phyloP scores from a whole-genome alignment of 2,888 invertebrate species.

The Scaptomyza caliginosa region DNA sequence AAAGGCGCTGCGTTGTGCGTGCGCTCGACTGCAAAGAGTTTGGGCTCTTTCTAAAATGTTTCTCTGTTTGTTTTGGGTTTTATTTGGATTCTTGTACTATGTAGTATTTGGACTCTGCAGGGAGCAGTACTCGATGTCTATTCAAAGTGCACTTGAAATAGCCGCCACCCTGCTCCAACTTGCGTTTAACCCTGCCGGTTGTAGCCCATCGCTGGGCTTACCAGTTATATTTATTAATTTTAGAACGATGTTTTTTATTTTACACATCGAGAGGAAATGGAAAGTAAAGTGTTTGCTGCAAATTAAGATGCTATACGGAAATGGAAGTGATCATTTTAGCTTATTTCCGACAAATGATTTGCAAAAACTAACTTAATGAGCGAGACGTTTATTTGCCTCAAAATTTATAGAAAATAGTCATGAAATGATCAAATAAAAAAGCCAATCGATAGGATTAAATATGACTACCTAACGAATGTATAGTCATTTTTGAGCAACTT shows the following conservation, averaged over 20 bases:
- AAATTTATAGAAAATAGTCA: background rate
- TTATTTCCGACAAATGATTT: background rate
- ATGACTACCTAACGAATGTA: too few relatives aligned
- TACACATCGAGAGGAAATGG: conserved; percentile 62
- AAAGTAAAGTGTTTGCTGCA: conserved; percentile 64
- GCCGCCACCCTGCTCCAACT: background rate
- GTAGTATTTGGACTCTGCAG: conserved; percentile 27
- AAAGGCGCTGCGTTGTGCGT: conserved; percentile 66
- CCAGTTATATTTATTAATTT: conserved; percentile 70
- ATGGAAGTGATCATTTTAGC: background rate
- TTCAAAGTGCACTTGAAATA: conserved; percentile 67
- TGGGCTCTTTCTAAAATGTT: conserved; percentile 38
- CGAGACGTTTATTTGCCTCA: too few relatives aligned
- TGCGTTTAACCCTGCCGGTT: conserved; percentile 27
- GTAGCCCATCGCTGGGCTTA: conserved; percentile 65
- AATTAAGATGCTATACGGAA: conserved; percentile 7
- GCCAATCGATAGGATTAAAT: background rate
- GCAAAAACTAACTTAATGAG: background rate
- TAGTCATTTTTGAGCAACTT: too few relatives aligned
- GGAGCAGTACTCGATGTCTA: conserved; percentile 44
- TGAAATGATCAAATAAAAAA: background rate
- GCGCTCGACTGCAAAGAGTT: conserved; percentile 61
- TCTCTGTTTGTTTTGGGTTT: conserved; percentile 22
- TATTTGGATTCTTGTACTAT: background rate
- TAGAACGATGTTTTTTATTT: conserved; percentile 49